These are phyloP conservation scores for Nycteola revayana DNA, from an alignment of 2,888 invertebrate genomes.

Conservation along the genomic window DNA sequence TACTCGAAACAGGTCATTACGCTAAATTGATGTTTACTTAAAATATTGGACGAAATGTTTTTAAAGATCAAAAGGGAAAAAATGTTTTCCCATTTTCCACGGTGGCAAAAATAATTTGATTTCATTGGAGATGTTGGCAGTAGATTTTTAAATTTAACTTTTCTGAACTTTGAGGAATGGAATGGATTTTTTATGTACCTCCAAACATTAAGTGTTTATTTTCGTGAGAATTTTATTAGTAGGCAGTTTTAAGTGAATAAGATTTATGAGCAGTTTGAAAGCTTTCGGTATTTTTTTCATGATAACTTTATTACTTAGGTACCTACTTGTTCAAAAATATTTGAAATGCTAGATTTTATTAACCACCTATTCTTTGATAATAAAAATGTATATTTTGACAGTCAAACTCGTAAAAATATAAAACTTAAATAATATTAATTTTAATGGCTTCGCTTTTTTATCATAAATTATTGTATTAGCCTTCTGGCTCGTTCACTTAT, in stretches of 20 bases:
- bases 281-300: too few species aligned
- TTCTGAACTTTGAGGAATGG: constrained; percentile 57
- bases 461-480: too few species aligned
- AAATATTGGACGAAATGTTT: constrained; percentile 60
- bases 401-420: too few species aligned
- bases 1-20: constrained; percentile 52
- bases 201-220: constrained; percentile 58
- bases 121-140: constrained; percentile 61
- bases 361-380: too few species aligned
- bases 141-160: constrained; percentile 72
- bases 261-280: too few species aligned
- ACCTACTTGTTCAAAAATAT: too few species aligned
- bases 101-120: constrained; percentile 73
- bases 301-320: too few species aligned
- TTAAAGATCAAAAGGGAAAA: constrained; percentile 61
- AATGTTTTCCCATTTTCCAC: constrained; percentile 67
- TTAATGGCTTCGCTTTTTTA: too few species aligned
- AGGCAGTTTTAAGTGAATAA: constrained; percentile 32
- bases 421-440: too few species aligned
- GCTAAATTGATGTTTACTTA: constrained; percentile 57
- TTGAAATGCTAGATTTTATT: too few species aligned
- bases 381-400: too few species aligned
- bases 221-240: constrained; percentile 41
- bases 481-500: too few species aligned
- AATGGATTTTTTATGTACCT: constrained; percentile 66